Evolutionary conservation across 2,888 invertebrate genomes (phyloP).

Genomic region (Seira ritae): DNA sequence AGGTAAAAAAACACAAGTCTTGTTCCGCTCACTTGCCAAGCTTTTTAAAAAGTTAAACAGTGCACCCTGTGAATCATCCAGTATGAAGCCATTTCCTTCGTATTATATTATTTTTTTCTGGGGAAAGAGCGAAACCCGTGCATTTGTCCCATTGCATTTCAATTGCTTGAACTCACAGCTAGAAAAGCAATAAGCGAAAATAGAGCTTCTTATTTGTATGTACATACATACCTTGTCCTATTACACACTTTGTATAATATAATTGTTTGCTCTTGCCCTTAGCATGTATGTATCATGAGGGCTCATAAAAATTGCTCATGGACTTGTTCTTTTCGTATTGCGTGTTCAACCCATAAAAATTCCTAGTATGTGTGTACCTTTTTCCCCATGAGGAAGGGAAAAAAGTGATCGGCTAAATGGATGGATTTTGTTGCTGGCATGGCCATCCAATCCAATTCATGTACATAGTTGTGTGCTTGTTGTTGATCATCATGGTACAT

Average conservation of each 20-base stretch:
- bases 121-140: conserved; percentile 29
- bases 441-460: too few relatives aligned
- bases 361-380: conserved; percentile 17
- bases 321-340: conserved; percentile 25
- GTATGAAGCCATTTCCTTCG: conserved; percentile 43
- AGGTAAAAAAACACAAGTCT: background rate
- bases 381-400: conserved; percentile 33
- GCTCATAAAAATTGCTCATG: background rate
- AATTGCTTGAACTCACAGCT: conserved; percentile 50
- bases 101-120: background rate
- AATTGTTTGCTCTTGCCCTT: conserved; percentile 5
- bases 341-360: conserved; percentile 47
- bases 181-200: conserved; percentile 42
- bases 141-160: conserved; percentile 22
- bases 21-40: background rate
- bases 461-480: too few relatives aligned
- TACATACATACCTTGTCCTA: background rate
- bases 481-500: conserved; percentile 43
- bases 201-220: conserved; percentile 34
- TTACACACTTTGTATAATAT: conserved; percentile 45
- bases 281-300: background rate
- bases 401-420: conserved; percentile 24
- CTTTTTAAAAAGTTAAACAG: conserved; percentile 14
- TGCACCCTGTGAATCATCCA: conserved; percentile 35
- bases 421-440: conserved; percentile 20